A percentile compares a stretch with the other conserved stretches of the same genome.
These are phyloP conservation scores for Turritopsis rubra DNA, from an alignment of 30 jellyfish, hydroid and myxozoan species.

Conservation along the genomic window DNA sequence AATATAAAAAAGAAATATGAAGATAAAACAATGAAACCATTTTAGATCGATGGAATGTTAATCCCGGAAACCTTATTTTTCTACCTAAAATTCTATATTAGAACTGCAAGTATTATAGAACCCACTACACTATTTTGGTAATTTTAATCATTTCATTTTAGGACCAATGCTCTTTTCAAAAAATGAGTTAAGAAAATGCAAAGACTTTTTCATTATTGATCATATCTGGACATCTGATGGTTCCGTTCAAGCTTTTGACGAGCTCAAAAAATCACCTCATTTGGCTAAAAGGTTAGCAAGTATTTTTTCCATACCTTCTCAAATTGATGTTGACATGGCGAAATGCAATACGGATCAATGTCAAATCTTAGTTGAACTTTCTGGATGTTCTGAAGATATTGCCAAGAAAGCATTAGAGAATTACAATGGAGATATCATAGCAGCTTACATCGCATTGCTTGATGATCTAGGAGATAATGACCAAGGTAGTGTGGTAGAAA, in stretches of 20 bases:
- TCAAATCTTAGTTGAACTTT: background rate
- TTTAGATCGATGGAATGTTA: too few relatives aligned
- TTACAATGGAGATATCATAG: conserved; percentile 30
- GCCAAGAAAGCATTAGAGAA: conserved; percentile 18
- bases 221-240: conserved; percentile 92
- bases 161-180: conserved; percentile 48
- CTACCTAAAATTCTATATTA: too few relatives aligned
- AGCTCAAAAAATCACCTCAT: conserved; percentile 53
- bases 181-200: conserved; percentile 22
- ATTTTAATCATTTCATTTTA: too few relatives aligned
- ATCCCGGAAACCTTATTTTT: too few relatives aligned
- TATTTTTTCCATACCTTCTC: conserved; percentile 41
- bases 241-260: conserved; percentile 40
- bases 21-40: too few relatives aligned
- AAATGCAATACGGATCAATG: background rate
- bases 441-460: conserved; percentile 16
- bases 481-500: background rate
- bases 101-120: too few relatives aligned
- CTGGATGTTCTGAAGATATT: conserved; percentile 13
- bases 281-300: conserved; percentile 46
- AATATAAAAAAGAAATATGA: too few relatives aligned
- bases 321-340: conserved; percentile 14
- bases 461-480: conserved; percentile 33
- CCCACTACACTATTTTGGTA: too few relatives aligned
- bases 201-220: conserved; percentile 61